Conservation (phyloP, 1,140 invertebrate species). For the Nebria ingens region DNA sequence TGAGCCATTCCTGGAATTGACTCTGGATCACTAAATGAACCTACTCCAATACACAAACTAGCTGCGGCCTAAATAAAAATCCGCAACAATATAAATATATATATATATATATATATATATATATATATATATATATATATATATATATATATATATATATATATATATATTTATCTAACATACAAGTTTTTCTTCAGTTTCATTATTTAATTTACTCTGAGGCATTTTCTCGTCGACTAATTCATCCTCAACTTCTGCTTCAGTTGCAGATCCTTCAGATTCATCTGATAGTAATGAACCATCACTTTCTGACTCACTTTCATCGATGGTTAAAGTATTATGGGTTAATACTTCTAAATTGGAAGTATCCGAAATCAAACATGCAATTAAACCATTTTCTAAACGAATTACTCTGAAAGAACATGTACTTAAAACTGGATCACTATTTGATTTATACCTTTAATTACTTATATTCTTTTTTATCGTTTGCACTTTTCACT, state of each 20-base stretch:
- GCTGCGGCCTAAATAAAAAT: constrained; percentile 55
- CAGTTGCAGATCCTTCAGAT: constrained; percentile 11
- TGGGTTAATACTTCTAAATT: constrained; percentile 23
- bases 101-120: too few species aligned
- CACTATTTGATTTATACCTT: constrained; percentile 12
- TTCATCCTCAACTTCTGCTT: constrained; percentile 11
- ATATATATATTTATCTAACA: background rate
- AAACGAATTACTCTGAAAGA: constrained; percentile 48
- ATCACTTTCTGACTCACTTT: constrained; percentile 28
- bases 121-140: constrained; percentile 1
- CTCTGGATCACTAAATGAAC: constrained; percentile 59
- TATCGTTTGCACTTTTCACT: constrained; percentile 45
- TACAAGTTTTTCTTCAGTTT: constrained; percentile 36
- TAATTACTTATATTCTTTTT: constrained; percentile 44
- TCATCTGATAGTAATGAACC: constrained; percentile 27
- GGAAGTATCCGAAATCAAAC: constrained; percentile 51
- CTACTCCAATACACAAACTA: constrained; percentile 56
- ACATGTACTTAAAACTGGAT: constrained; percentile 10
- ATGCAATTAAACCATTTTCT: constrained; percentile 54
- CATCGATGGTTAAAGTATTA: constrained; percentile 30
- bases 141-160: constrained; percentile 8
- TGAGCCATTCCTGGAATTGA: constrained; percentile 82
- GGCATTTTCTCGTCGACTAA: too few species aligned
- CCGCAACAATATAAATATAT: too few species aligned
- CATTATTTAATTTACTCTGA: too few species aligned